Evolutionary conservation across 1,140 invertebrate species (phyloP).

Genomic region (Philaenus spumarius): DNA sequence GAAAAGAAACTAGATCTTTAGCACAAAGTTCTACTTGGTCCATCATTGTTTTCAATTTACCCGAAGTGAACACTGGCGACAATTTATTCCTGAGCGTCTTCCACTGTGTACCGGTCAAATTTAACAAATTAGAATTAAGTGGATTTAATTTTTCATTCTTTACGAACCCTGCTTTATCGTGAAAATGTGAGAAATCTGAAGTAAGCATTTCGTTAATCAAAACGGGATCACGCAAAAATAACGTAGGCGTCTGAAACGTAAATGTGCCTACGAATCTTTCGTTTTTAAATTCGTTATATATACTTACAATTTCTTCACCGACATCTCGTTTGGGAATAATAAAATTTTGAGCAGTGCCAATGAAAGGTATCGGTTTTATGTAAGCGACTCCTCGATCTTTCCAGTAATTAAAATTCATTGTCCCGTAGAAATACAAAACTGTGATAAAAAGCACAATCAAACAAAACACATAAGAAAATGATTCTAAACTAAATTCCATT

Average conservation of each 20-base stretch:
- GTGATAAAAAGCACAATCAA: no score
- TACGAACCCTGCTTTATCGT: no score
- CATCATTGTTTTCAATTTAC: constrained; percentile 35
- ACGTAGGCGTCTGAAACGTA: constrained; percentile 29
- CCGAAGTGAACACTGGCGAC: constrained; percentile 30
- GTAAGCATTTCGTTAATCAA: constrained; percentile 44
- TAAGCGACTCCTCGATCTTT: constrained; percentile 21
- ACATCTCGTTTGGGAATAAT: constrained; percentile 1
- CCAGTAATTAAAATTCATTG: constrained; percentile 43
- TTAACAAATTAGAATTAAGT: constrained; percentile 27
- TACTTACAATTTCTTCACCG: not conserved
- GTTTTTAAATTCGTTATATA: constrained; percentile 20
- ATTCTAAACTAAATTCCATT: no score
- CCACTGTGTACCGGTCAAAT: constrained; percentile 36
- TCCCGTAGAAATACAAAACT: constrained; percentile 37
- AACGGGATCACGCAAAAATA: constrained; percentile 41
- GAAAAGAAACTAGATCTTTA: not conserved
- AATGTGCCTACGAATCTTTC: constrained; percentile 24
- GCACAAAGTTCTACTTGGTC: constrained; percentile 12
- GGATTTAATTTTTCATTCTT: constrained; percentile 29
- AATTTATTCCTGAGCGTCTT: constrained; percentile 35
- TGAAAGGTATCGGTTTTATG: constrained; percentile 20
- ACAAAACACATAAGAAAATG: no score
- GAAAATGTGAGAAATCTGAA: constrained; percentile 44
- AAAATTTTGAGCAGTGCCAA: constrained; percentile 19